Evolutionary conservation across 1,140 invertebrate genomes (phyloP).

Genomic region (Penaeus chinensis): DNA sequence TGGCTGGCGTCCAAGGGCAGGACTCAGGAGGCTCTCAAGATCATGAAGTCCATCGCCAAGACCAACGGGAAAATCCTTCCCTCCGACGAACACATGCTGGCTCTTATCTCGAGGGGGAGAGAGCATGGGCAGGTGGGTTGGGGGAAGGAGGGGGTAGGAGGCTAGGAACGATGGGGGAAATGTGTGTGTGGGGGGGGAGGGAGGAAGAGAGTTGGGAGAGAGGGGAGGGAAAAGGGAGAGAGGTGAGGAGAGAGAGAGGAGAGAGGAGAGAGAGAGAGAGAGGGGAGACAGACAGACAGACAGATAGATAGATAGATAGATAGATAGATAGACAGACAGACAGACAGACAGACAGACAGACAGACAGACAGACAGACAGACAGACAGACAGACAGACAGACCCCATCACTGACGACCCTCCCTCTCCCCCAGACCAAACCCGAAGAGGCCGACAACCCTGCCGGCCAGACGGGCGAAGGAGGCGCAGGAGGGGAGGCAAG

Average conservation of each 20-base stretch:
- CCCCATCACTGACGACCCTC: not conserved
- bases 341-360: not conserved
- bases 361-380: not conserved
- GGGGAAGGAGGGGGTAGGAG: no score
- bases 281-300: not conserved
- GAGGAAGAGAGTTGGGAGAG: not conserved
- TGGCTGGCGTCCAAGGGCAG: conserved; percentile 69
- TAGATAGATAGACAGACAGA: not conserved
- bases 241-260: not conserved
- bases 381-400: not conserved
- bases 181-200: no score
- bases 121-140: no score
- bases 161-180: no score
- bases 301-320: no score
- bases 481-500: not conserved
- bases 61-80: conserved; percentile 60
- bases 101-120: conserved; percentile 23
- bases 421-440: not conserved
- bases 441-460: no score
- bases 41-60: conserved; percentile 65
- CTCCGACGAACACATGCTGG: conserved; percentile 36
- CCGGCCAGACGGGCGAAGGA: no score
- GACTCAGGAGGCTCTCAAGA: conserved; percentile 66
- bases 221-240: not conserved
- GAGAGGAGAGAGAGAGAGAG: not conserved